phyloP scores from a whole-genome alignment of 2,797 vertebrate genomes.

The Microchirus variegatus region DNA sequence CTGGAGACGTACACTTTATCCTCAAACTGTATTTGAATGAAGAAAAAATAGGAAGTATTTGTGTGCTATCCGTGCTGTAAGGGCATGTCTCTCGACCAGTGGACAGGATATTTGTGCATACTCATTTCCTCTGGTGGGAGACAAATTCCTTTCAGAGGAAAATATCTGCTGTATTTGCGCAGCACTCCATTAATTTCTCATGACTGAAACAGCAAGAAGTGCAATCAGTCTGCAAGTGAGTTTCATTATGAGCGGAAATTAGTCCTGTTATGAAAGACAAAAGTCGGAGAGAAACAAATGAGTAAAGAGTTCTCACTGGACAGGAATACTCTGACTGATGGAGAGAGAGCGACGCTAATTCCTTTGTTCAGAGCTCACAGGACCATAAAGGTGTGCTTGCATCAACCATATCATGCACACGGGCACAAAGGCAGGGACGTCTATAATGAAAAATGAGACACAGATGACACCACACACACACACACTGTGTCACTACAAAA shows the following conservation, averaged over 20 bases:
- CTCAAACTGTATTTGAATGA: too few relatives aligned
- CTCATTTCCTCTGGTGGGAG: slow-evolving; percentile 59
- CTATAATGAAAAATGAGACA: slow-evolving; percentile 64
- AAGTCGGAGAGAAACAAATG: slow-evolving; percentile 58
- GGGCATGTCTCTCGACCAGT: slow-evolving; percentile 43
- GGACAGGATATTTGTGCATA: slow-evolving; percentile 41
- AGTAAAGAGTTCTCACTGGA: slow-evolving; percentile 48
- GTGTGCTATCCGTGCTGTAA: slow-evolving; percentile 25
- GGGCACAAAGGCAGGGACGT: slow-evolving; percentile 48
- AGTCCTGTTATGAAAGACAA: slow-evolving; percentile 53
- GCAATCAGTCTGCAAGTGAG: slow-evolving; percentile 51
- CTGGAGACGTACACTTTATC: slow-evolving; percentile 28
- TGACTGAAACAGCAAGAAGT: slow-evolving; percentile 65
- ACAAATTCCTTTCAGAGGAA: slow-evolving; percentile 55
- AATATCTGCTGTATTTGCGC: slow-evolving; percentile 57
- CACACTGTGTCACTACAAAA: slow-evolving; percentile 66
- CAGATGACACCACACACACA: slow-evolving; percentile 39
- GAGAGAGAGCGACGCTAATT: slow-evolving; percentile 57
- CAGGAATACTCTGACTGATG: slow-evolving; percentile 36
- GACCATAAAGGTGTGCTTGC: slow-evolving; percentile 47
- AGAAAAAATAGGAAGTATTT: slow-evolving; percentile 31
- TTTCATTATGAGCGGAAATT: slow-evolving; percentile 66
- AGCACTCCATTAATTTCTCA: slow-evolving; percentile 65
- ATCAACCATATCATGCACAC: slow-evolving; percentile 46
- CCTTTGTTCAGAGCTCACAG: slow-evolving; percentile 61